phyloP scores from a whole-genome alignment of 1,140 invertebrate genomes.

The Himalopsyche phryganea region DNA sequence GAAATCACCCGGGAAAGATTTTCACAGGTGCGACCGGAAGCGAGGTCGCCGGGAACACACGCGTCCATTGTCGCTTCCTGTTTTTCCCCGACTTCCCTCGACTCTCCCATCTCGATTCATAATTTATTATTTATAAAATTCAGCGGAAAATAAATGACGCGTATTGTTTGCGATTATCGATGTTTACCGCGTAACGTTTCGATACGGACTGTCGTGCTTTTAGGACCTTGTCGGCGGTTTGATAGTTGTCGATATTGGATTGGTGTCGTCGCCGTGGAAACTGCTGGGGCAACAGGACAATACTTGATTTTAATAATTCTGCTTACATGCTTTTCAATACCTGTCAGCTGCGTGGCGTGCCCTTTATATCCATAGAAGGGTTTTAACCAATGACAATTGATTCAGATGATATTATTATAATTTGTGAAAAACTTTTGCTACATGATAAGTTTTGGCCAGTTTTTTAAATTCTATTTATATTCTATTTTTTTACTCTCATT shows the following conservation, averaged over 20 bases:
- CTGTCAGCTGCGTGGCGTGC: too few species aligned
- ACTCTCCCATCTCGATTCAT: conserved; percentile 16
- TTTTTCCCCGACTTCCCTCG: conserved; percentile 4
- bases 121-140: conserved; percentile 4
- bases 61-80: conserved; percentile 7
- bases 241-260: conserved; percentile 22
- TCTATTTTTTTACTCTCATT: too few species aligned
- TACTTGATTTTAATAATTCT: not conserved
- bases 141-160: not conserved
- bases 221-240: conserved; percentile 1
- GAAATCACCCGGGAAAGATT: not conserved
- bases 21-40: not conserved
- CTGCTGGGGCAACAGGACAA: conserved; percentile 16
- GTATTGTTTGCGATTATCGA: not conserved
- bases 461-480: too few species aligned
- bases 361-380: too few species aligned
- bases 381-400: too few species aligned
- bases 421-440: too few species aligned
- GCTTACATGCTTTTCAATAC: too few species aligned
- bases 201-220: conserved; percentile 15
- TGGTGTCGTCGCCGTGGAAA: conserved; percentile 23
- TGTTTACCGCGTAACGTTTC: not conserved
- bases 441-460: too few species aligned
- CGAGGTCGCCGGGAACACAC: conserved; percentile 5
- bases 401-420: too few species aligned